Evolutionary conservation across 2,113 vertebrate species (phyloP).

Genomic region (Myotis lucifugus): DNA sequence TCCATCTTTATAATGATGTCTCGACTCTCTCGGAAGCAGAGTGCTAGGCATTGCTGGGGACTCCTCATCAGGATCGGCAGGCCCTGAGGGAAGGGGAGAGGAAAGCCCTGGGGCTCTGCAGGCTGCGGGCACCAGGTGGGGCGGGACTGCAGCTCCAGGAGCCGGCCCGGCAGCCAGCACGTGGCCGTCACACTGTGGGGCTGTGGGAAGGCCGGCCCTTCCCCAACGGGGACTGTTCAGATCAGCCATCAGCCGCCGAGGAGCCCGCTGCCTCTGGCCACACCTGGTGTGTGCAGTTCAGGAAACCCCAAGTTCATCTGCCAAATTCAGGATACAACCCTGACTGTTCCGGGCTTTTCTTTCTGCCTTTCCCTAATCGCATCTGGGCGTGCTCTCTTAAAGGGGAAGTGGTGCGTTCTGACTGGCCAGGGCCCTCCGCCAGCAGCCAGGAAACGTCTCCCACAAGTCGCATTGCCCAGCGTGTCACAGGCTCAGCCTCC

Average conservation of each 20-base stretch:
- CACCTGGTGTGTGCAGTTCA: background rate
- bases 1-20: background rate
- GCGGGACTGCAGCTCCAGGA: background rate
- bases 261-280: background rate
- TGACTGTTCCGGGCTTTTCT: slow-evolving; percentile 71
- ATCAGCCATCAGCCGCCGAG: background rate
- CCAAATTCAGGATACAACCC: slow-evolving; percentile 58
- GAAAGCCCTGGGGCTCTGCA: background rate
- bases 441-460: slow-evolving; percentile 71
- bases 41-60: background rate
- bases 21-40: background rate
- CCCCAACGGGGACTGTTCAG: background rate
- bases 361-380: slow-evolving; percentile 75
- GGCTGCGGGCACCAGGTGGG: background rate
- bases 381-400: slow-evolving; percentile 79
- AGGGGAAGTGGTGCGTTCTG: slow-evolving; percentile 77
- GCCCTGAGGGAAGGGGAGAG: background rate
- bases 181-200: background rate
- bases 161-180: background rate
- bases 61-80: background rate
- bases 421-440: slow-evolving; percentile 71
- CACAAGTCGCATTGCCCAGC: slow-evolving; percentile 64
- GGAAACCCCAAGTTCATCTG: slow-evolving; percentile 65
- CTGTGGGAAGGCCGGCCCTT: background rate
- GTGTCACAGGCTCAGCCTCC: slow-evolving; percentile 69